Evolutionary conservation across 2,888 invertebrate genomes (phyloP).

Genomic region (Lepas anatifera): DNA sequence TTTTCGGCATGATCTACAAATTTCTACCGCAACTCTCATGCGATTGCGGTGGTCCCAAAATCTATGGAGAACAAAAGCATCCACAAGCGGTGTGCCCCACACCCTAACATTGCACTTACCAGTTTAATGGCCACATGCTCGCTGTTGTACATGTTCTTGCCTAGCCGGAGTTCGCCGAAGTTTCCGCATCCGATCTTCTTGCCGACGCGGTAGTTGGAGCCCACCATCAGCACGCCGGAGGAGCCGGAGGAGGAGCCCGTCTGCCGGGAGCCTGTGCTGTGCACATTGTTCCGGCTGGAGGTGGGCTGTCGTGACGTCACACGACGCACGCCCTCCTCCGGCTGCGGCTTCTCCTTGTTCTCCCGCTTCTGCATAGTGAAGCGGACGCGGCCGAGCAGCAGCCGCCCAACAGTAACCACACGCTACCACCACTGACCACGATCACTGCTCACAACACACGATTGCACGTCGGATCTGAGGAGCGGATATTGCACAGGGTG

Average conservation of each 20-base stretch:
- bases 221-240: conserved; percentile 80
- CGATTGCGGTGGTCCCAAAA: too few relatives aligned
- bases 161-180: conserved; percentile 97
- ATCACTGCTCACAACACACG: too few relatives aligned
- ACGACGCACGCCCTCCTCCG: conserved; percentile 26
- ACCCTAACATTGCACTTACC: conserved; percentile 49
- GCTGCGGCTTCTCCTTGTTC: conserved; percentile 28
- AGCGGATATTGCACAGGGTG: too few relatives aligned
- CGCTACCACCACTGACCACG: too few relatives aligned
- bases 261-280: not conserved
- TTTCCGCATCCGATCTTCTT: conserved; percentile 99
- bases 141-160: conserved; percentile 99
- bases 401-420: too few relatives aligned
- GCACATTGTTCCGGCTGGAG: not conserved
- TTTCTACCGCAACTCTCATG: too few relatives aligned
- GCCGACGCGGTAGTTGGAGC: conserved; percentile 98
- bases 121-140: conserved; percentile 99
- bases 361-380: conserved; percentile 45
- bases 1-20: too few relatives aligned
- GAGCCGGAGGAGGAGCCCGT: conserved; percentile 4
- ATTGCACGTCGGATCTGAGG: too few relatives aligned
- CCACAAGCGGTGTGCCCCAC: too few relatives aligned
- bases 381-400: too few relatives aligned
- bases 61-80: too few relatives aligned
- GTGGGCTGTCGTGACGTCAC: not conserved